Evolutionary conservation across 1,140 invertebrate species (phyloP).

Genomic region (Meloidogyne chitwoodi): DNA sequence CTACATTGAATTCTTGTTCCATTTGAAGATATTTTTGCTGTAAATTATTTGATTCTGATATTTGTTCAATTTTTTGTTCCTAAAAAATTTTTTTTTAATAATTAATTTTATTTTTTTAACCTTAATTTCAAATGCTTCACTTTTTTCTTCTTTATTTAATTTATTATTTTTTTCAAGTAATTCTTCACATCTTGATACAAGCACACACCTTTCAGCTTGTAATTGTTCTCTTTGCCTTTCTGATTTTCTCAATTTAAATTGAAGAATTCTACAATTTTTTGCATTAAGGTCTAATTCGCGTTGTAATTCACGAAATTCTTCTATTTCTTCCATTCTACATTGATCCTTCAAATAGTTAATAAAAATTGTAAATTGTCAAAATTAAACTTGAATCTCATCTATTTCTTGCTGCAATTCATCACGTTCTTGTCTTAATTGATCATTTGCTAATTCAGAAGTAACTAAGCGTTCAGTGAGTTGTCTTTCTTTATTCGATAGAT

Average conservation of each 20-base stretch:
- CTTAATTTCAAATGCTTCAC: slow-evolving; percentile 65
- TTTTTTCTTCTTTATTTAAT: not conserved
- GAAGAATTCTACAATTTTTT: slow-evolving; percentile 94
- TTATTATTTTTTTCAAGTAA: not conserved
- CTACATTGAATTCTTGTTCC: slow-evolving; percentile 77
- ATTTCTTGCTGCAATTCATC: slow-evolving; percentile 88
- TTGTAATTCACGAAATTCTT: slow-evolving; percentile 82
- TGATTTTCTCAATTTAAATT: slow-evolving; percentile 92
- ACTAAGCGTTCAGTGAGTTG: not conserved
- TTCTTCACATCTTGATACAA: not conserved
- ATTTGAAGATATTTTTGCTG: slow-evolving; percentile 63
- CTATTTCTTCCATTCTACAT: slow-evolving; percentile 85
- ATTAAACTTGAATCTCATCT: slow-evolving; percentile 80
- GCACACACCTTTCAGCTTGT: slow-evolving; percentile 64
- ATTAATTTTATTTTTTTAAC: slow-evolving; percentile 68
- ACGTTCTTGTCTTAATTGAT: slow-evolving; percentile 67
- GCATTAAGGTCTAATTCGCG: slow-evolving; percentile 89
- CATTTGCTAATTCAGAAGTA: slow-evolving; percentile 1
- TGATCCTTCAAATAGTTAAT: slow-evolving; percentile 49
- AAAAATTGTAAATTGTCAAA: not conserved
- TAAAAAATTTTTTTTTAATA: slow-evolving; percentile 49
- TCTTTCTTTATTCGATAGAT: not conserved
- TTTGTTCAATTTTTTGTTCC: slow-evolving; percentile 66
- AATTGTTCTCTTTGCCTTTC: slow-evolving; percentile 76
- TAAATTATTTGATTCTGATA: slow-evolving; percentile 13